Evolutionary conservation across 2,113 vertebrate species (phyloP).

Genomic region (Erythrocercus mccallii): DNA sequence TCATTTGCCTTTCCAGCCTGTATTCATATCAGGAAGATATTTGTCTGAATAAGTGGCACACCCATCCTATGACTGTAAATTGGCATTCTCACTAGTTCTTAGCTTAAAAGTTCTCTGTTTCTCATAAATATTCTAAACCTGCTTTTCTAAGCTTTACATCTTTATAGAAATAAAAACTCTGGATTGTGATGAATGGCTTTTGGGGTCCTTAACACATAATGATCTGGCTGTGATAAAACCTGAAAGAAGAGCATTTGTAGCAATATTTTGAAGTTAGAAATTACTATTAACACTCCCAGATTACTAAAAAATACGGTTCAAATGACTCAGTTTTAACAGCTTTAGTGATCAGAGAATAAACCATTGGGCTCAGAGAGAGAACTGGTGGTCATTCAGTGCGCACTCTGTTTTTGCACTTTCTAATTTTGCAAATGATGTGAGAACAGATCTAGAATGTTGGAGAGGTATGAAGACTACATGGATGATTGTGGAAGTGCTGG

Average conservation of each 20-base stretch:
- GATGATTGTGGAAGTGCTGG: not conserved
- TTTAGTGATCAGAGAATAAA: constrained; percentile 17
- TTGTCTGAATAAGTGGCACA: not conserved
- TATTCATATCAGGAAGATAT: not conserved
- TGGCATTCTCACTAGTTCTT: not conserved
- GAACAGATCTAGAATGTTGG: not conserved
- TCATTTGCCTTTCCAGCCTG: not conserved
- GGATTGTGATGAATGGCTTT: not conserved
- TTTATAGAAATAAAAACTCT: not conserved
- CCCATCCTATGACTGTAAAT: not conserved
- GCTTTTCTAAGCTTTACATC: not conserved
- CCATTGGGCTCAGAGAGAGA: not conserved
- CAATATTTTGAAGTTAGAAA: not conserved
- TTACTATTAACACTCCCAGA: not conserved
- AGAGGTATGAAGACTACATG: not conserved
- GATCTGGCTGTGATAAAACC: not conserved
- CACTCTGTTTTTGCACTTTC: not conserved
- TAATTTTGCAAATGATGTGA: not conserved
- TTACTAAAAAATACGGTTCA: not conserved
- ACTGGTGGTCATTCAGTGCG: not conserved
- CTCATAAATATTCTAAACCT: not conserved
- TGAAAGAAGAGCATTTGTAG: not conserved
- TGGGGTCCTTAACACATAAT: not conserved
- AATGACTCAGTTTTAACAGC: not conserved
- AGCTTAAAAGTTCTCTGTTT: not conserved